Conservation (phyloP, 2,113 vertebrate genomes). For the Felis catus region DNA sequence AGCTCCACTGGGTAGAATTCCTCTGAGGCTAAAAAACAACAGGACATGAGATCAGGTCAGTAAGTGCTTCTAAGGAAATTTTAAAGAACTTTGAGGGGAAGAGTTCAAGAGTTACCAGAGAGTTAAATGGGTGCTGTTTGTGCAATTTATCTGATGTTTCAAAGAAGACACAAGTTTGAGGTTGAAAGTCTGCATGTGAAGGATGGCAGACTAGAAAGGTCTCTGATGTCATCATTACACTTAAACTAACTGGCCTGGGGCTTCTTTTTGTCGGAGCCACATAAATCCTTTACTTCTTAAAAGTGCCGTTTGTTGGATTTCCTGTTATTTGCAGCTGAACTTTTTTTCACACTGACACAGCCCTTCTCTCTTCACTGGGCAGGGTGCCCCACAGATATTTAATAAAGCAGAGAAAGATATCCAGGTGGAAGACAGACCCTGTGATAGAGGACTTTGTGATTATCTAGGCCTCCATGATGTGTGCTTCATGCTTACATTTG, state of each 20-base stretch:
- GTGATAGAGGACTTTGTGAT: not conserved
- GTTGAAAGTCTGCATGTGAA: not conserved
- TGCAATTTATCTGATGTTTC: not conserved
- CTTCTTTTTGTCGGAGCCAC: not conserved
- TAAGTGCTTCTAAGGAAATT: not conserved
- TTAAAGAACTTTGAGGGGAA: not conserved
- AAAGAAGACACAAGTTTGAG: not conserved
- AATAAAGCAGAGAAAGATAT: not conserved
- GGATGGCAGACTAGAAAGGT: not conserved
- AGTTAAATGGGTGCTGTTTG: not conserved
- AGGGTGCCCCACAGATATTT: not conserved
- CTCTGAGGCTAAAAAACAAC: not conserved
- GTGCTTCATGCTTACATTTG: not conserved
- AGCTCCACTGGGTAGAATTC: not conserved
- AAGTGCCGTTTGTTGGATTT: not conserved
- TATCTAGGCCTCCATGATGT: not conserved
- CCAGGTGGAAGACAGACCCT: not conserved
- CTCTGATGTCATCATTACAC: not conserved
- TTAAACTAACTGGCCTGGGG: not conserved
- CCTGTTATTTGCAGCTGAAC: not conserved
- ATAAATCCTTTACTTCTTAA: not conserved
- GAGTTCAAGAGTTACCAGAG: not conserved
- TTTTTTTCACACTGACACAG: not conserved
- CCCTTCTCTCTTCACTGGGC: not conserved
- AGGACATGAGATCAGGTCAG: not conserved